These are phyloP conservation scores for Macrotrachela quadricornifera DNA, from an alignment of 1,140 invertebrate species.

Conservation along the genomic window DNA sequence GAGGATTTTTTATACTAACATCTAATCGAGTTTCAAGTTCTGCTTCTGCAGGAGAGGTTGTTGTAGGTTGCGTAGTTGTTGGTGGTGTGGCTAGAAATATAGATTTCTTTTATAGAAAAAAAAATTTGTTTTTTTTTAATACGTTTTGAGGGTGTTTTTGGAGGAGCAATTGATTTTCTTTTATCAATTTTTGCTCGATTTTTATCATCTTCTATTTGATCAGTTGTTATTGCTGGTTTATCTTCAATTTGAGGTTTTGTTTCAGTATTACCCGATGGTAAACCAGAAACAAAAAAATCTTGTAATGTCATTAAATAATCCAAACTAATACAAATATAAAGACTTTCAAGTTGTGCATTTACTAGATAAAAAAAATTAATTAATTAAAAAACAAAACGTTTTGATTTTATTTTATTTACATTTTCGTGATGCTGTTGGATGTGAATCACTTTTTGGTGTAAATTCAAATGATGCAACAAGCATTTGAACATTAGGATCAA, in stretches of 20 bases:
- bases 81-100: background rate
- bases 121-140: too few species aligned
- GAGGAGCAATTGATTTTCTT: constrained; percentile 14
- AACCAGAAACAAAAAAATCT: constrained; percentile 43
- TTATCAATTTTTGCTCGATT: too few species aligned
- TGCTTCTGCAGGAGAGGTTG: constrained; percentile 8
- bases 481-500: too few species aligned
- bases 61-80: background rate
- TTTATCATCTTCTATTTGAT: too few species aligned
- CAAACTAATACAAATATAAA: constrained; percentile 59
- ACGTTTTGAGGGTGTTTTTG: constrained; percentile 8
- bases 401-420: too few species aligned
- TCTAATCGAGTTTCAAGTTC: constrained; percentile 42
- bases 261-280: constrained; percentile 10
- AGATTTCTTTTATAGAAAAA: background rate
- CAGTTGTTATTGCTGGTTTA: too few species aligned
- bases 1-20: constrained; percentile 62
- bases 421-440: too few species aligned
- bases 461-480: too few species aligned
- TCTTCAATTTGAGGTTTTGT: background rate
- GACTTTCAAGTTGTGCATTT: constrained; percentile 54
- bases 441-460: too few species aligned
- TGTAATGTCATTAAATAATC: constrained; percentile 60
- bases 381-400: too few species aligned
- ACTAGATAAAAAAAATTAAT: constrained; percentile 33